These are phyloP conservation scores for Drosophila anomelani DNA, from an alignment of 2,888 invertebrate genomes.

Conservation along the genomic window DNA sequence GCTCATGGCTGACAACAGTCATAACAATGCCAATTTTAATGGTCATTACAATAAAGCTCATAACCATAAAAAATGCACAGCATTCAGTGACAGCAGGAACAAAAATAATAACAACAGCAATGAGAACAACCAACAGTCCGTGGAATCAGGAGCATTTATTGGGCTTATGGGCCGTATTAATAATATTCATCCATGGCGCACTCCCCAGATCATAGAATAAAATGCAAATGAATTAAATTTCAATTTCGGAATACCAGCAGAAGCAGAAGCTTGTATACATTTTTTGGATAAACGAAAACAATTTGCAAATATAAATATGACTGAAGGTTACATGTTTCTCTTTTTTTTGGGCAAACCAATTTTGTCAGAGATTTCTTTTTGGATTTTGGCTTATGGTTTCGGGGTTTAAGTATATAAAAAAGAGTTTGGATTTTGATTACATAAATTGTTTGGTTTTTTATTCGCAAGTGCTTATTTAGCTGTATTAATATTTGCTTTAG, in stretches of 20 bases:
- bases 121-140: slow-evolving; percentile 4
- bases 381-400: not conserved
- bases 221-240: slow-evolving; percentile 71
- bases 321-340: not conserved
- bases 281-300: slow-evolving; percentile 19
- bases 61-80: slow-evolving; percentile 70
- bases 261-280: slow-evolving; percentile 3
- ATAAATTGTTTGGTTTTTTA: not conserved
- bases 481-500: not conserved
- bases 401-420: not conserved
- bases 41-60: slow-evolving; percentile 73
- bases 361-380: not conserved
- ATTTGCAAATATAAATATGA: slow-evolving; percentile 28
- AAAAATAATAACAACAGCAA: slow-evolving; percentile 32
- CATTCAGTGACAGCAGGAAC: slow-evolving; percentile 36
- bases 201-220: slow-evolving; percentile 48
- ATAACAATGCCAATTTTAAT: slow-evolving; percentile 78
- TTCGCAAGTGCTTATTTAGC: not conserved
- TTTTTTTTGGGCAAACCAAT: not conserved
- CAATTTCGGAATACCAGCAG: slow-evolving; percentile 53
- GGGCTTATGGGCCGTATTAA: slow-evolving; percentile 77
- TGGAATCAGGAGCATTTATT: slow-evolving; percentile 67
- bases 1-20: slow-evolving; percentile 44
- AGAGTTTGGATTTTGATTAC: not conserved
- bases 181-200: slow-evolving; percentile 61